Percentiles rank a stretch among this genome's conserved stretches.
phyloP scores from a whole-genome alignment of 2,888 invertebrate genomes.

The Endotricha flammealis region DNA sequence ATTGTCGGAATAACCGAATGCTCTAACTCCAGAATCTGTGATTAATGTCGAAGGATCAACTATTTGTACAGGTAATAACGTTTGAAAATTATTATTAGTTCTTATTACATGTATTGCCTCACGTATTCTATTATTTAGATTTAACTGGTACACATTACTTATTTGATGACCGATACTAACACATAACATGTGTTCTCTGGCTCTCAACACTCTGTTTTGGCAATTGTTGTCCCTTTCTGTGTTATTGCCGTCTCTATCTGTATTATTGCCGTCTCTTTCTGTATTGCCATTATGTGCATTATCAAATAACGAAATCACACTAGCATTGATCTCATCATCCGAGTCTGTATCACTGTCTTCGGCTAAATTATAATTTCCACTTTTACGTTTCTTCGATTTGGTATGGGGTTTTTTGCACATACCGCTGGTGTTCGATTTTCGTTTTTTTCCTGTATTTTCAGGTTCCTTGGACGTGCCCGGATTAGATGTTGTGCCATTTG shows the following conservation, averaged over 20 bases:
- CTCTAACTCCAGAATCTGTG: conserved; percentile 46
- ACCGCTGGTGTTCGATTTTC: not conserved
- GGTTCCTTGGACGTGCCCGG: not conserved
- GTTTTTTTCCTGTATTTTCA: not conserved
- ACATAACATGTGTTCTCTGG: conserved; percentile 39
- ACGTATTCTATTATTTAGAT: conserved; percentile 15
- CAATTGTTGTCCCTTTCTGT: not conserved
- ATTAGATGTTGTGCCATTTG: not conserved
- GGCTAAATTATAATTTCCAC: not conserved
- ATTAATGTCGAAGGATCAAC: no score
- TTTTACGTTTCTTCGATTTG: not conserved
- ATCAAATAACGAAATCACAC: no score
- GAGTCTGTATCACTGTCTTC: not conserved
- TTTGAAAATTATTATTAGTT: not conserved
- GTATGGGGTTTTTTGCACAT: not conserved
- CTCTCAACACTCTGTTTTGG: conserved; percentile 6
- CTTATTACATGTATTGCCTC: not conserved
- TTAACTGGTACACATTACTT: conserved; percentile 30
- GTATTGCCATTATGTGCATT: not conserved
- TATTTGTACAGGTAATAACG: no score
- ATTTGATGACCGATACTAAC: conserved; percentile 39
- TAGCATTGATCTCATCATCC: not conserved
- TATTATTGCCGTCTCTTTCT: not conserved
- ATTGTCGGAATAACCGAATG: conserved; percentile 51
- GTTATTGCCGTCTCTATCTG: not conserved